Evolutionary conservation across 2,113 vertebrate species (phyloP), one percentile per base, ranked within the genome.

Genomic region (Gallinago paraguaiae): DNA sequence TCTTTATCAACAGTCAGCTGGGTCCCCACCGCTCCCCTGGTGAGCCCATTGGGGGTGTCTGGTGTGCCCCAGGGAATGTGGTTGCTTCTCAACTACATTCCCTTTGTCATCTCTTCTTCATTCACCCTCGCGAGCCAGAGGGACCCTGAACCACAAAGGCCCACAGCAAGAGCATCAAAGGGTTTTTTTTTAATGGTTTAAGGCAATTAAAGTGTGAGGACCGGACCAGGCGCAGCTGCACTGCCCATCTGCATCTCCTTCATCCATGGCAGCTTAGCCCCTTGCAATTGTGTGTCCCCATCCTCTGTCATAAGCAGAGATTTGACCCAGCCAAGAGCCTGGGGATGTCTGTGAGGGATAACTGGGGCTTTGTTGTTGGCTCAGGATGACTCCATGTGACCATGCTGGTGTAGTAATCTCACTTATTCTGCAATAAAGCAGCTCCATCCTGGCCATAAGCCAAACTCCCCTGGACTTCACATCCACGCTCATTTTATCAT

Each of bases 11-110:
- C 51, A 83, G 35, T 27, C 45, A 60, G 59, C 67, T 33, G 37
- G 4, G 7, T 39, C 39, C 56, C 61, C 24, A 41, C 5, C 0
- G 0, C 16, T 94, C 20, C 33, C 43, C 2, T 4, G 4, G 25
- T 28, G 50, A 27, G 50, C 25, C 50, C 25, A 27, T 27, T 25
- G 27, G 2, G 7, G 19, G 18, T 79, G 50, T 8, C 50, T 60
- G 41, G 10, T n/a, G n/a, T 70, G 22, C 22, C 27, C 41, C 35
- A 72, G 17, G 19, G 10, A 53, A 57, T 5, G 1, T 33, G 50
- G 24, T 9, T 82, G 6, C 1, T 4, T 86, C 80, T 69, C 13
- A n/a, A 8, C 39, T n/a, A 6, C 45, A 18, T 22, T 45, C 39
- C 14, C 16, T 72, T 50, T 43, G 20, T 33, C 75, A 33, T 46